phyloP scores from a whole-genome alignment of 2,888 invertebrate genomes.

The Epinotia brunnichana region DNA sequence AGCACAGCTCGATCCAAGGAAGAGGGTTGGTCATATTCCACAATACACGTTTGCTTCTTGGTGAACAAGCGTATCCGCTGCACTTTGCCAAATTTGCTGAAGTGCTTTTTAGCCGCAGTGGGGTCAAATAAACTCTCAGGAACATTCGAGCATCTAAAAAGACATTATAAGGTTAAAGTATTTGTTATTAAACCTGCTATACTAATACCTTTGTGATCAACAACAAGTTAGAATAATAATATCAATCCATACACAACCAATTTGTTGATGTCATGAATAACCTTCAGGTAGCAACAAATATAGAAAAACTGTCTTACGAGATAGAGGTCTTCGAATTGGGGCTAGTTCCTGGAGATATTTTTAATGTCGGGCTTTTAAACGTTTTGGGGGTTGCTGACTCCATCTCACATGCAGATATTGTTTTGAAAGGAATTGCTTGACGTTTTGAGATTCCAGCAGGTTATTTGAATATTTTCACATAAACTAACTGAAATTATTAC shows the following conservation, averaged over 20 bases:
- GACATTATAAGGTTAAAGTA: slow-evolving; percentile 5
- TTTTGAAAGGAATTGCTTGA: slow-evolving; percentile 9
- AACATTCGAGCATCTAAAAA: slow-evolving; percentile 85
- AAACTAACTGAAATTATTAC: not conserved
- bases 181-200: not conserved
- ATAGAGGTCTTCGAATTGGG: slow-evolving; percentile 71
- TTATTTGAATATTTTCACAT: not conserved
- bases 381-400: slow-evolving; percentile 62
- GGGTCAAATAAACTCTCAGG: slow-evolving; percentile 86
- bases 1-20: slow-evolving; percentile 84
- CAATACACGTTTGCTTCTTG: slow-evolving; percentile 85
- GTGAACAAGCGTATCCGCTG: slow-evolving; percentile 86
- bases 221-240: not conserved
- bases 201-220: not conserved
- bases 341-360: slow-evolving; percentile 41
- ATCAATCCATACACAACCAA: not conserved
- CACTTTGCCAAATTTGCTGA: slow-evolving; percentile 88
- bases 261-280: slow-evolving; percentile 5
- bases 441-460: slow-evolving; percentile 9
- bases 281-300: slow-evolving; percentile 7
- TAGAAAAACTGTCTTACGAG: slow-evolving; percentile 63
- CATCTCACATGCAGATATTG: slow-evolving; percentile 50
- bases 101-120: slow-evolving; percentile 85
- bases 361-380: slow-evolving; percentile 60
- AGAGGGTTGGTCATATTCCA: slow-evolving; percentile 86